Conservation (phyloP, 2,113 vertebrate genomes). For the Amia ocellicauda region DNA sequence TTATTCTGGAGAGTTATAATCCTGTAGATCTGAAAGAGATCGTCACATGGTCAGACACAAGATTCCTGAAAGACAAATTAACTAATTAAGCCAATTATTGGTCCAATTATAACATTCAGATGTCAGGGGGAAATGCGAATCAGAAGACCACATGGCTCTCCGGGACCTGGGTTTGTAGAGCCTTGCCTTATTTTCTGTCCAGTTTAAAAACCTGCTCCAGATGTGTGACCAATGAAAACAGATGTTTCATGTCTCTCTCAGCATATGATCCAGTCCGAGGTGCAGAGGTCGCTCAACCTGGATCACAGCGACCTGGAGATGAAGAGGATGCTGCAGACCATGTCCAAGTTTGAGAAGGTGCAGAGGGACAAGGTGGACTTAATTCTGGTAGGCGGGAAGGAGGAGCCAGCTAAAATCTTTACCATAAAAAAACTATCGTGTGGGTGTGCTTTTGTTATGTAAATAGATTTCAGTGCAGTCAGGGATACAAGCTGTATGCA, state of each 20-base stretch:
- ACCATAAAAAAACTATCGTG: neutral
- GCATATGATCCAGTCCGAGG: slow-evolving; percentile 48
- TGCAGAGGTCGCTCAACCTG: slow-evolving; percentile 57
- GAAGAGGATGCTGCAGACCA: slow-evolving; percentile 50
- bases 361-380: slow-evolving; percentile 60
- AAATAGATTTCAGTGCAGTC: too few relatives aligned
- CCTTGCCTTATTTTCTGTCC: too few relatives aligned
- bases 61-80: too few relatives aligned
- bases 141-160: too few relatives aligned
- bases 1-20: too few relatives aligned
- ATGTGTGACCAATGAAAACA: neutral
- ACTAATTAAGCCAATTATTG: too few relatives aligned
- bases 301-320: slow-evolving; percentile 55
- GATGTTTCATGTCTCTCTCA: slow-evolving; percentile 26
- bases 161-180: too few relatives aligned
- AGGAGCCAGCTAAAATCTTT: neutral
- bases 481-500: too few relatives aligned
- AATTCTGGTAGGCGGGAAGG: slow-evolving; percentile 57
- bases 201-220: too few relatives aligned
- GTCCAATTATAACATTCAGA: neutral
- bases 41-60: too few relatives aligned
- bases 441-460: neutral
- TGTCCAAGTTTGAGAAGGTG: slow-evolving; percentile 56
- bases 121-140: too few relatives aligned
- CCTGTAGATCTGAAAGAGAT: too few relatives aligned